Conservation (phyloP, 2,113 vertebrate genomes). For the Hippocampus comes region DNA sequence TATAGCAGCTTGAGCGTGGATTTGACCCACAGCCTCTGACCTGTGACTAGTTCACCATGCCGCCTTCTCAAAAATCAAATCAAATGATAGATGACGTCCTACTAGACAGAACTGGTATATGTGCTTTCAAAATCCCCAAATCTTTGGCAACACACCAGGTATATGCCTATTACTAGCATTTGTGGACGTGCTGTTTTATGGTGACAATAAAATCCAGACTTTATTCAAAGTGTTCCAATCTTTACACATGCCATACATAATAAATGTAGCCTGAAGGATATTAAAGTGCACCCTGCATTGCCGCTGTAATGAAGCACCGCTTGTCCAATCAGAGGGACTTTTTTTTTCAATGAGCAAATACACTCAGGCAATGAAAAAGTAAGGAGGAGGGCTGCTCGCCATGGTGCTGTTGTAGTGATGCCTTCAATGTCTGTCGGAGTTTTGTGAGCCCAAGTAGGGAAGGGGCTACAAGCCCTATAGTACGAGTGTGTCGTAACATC, state of each 20-base stretch:
- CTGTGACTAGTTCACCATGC: background rate
- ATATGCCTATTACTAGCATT: background rate
- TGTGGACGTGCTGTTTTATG: background rate
- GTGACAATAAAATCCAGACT: background rate
- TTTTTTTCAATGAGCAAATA: slow-evolving; percentile 39
- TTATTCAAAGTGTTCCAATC: background rate
- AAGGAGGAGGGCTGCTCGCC: slow-evolving; percentile 6
- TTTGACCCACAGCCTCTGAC: background rate
- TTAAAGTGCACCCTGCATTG: background rate
- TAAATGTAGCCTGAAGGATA: slow-evolving; percentile 1
- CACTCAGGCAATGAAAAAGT: slow-evolving; percentile 46
- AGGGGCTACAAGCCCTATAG: background rate
- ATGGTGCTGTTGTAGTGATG: slow-evolving; percentile 41
- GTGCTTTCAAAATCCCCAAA: background rate
- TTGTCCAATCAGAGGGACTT: slow-evolving; percentile 44
- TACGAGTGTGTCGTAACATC: background rate
- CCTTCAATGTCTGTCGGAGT: slow-evolving; percentile 12
- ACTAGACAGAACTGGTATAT: background rate
- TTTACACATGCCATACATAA: background rate
- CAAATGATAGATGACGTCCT: background rate
- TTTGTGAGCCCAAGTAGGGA: no score
- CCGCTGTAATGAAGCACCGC: background rate
- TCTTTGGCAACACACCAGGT: background rate
- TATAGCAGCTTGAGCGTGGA: background rate
- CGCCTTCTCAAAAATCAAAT: background rate